Evolutionary conservation across 2,888 invertebrate species (phyloP).

Genomic region (Patella depressa): DNA sequence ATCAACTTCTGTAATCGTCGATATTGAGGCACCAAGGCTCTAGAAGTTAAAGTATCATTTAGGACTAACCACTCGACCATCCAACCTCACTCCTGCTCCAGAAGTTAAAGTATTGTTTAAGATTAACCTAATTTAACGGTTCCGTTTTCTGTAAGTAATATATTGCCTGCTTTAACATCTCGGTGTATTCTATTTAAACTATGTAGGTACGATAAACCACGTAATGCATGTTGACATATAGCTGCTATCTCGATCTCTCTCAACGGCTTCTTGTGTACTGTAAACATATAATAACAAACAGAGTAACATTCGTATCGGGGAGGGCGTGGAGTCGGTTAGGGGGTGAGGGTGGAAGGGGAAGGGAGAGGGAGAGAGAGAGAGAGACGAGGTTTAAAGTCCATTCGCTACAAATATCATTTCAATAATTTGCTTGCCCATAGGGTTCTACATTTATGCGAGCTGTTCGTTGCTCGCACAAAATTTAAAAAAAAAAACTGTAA

Average conservation of each 20-base stretch:
- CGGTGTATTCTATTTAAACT: slow-evolving; percentile 84
- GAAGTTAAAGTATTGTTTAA: too few species aligned
- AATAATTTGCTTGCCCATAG: too few species aligned
- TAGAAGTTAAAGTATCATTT: too few species aligned
- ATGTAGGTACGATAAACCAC: slow-evolving; percentile 94
- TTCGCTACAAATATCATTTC: too few species aligned
- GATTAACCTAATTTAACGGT: slow-evolving; percentile 86
- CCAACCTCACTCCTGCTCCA: background rate
- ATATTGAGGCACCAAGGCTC: slow-evolving; percentile 78
- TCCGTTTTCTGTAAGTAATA: slow-evolving; percentile 95
- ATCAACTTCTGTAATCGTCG: slow-evolving; percentile 98
- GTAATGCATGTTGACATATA: slow-evolving; percentile 84
- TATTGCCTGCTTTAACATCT: slow-evolving; percentile 99
- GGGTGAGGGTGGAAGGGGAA: too few species aligned
- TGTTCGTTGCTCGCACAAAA: too few species aligned
- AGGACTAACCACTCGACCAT: slow-evolving; percentile 66
- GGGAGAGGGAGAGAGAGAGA: too few species aligned
- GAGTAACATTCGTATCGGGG: too few species aligned
- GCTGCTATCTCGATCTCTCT: slow-evolving; percentile 93
- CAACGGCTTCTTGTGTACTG: slow-evolving; percentile 93
- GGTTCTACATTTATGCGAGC: too few species aligned
- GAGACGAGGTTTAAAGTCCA: too few species aligned
- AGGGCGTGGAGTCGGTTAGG: too few species aligned
- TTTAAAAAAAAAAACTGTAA: too few species aligned
- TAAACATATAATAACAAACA: slow-evolving; percentile 2